Evolutionary conservation across 2,797 vertebrate species (phyloP).

Genomic region (Peromyscus nudipes): DNA sequence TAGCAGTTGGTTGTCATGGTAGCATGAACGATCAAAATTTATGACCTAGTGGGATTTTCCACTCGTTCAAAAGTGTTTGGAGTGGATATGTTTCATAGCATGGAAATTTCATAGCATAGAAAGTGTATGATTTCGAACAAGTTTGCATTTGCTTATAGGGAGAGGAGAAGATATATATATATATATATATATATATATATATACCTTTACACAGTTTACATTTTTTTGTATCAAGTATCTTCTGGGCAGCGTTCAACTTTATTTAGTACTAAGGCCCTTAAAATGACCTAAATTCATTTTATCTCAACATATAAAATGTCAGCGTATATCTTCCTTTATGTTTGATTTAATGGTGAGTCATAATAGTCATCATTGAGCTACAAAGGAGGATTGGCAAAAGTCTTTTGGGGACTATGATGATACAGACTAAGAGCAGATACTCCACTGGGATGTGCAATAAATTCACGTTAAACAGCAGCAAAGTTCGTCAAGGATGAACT

Average conservation of each 20-base stretch:
- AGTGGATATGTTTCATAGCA: background rate
- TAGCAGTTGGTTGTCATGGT: background rate
- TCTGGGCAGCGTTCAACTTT: background rate
- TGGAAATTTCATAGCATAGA: background rate
- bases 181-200: no score
- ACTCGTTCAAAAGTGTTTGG: background rate
- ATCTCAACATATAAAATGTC: background rate
- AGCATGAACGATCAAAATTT: slow-evolving; percentile 25
- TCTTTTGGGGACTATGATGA: background rate
- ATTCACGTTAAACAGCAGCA: background rate
- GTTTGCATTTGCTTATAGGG: background rate
- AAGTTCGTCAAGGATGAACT: background rate
- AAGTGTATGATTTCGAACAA: background rate
- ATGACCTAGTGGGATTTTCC: slow-evolving; percentile 49
- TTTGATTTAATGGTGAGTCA: background rate
- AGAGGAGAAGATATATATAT: background rate
- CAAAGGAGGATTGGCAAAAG: background rate
- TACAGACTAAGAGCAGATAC: background rate
- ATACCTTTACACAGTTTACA: background rate
- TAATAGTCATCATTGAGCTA: background rate
- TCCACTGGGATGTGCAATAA: background rate
- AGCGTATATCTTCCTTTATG: background rate
- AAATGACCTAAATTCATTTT: slow-evolving; percentile 21
- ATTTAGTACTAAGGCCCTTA: background rate
- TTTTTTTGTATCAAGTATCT: background rate